Base-by-base conservation (phyloP, 1,140 invertebrate species). In the Microplitis mediator region DNA sequence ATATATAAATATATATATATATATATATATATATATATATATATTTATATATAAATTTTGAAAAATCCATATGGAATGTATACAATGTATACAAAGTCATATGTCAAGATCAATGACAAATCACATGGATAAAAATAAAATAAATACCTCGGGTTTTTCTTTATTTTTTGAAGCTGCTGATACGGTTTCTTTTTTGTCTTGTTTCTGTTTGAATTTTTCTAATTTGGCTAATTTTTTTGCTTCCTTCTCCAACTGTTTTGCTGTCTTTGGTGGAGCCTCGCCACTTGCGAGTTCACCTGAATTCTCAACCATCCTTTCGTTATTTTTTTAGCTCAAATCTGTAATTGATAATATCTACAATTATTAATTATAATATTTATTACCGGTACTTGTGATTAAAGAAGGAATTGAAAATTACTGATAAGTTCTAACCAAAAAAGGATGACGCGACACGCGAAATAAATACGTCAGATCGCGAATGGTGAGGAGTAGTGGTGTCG, bases 121-220 rank as follows among this genome's bases (percentile, higher is more conserved):
- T 16, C 3, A n/a, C n/a, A 54, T 23, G 16, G 39, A 39, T 3
- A 72, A 36, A 52, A 14, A 58, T 14, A 36, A 52, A 14, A 58
- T 14, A 54, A 75, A 81, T 85, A 93, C 92, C 88, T 93, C 92
- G 34, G 88, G 77, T 77, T 92, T 92, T 77, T 92, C 91, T 83
- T 92, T 92, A 4, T 80, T 69, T 76, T 87, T 82, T 71, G 74
- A 86, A 75, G 77, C 81, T 64, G 81, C 77, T 75, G 84, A 82
- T 78, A 89, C 86, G 65, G 87, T 88, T 69, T 88, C 86, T 81
- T 95, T 94, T 81, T 97, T 97, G 58, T 95, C 93, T 81, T 96
- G 89, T 82, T 98, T 98, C 68, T 95, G 93, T 82, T 96, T 93
- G 56, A 98, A 93, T 86, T 98, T 98, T 75, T 95, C 95, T 72